Evolutionary conservation across 2,113 vertebrate genomes (phyloP), one percentile per base, ranked within the genome.

Genomic region (Calyptommatus sinebrachiatus): DNA sequence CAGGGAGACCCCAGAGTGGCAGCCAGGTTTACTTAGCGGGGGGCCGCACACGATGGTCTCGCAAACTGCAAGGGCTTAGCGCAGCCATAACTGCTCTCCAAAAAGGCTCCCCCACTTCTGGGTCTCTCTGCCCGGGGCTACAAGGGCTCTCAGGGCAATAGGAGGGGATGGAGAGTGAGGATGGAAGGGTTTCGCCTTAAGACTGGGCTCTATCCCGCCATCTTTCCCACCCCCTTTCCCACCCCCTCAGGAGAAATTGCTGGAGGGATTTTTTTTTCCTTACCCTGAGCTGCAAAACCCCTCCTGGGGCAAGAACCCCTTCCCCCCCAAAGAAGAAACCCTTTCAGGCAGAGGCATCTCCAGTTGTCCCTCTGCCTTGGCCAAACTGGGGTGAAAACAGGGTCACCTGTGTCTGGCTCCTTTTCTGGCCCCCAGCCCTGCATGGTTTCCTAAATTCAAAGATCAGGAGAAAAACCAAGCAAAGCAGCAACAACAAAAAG

Each of bases 11-110:
- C 95, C 90, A 92, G 94, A 94, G 93, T 93, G 94, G 94, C 92
- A 29, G 66, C 66, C 48, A 48, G 61, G n/a, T 95, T 94, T 94
- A 94, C 94, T 93, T 90, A 95, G 96, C 12, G 65, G n/a, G 69
- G 41, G 70, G 70, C 22, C 24, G 48, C 46, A 63, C 92, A 92
- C 88, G 92, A 93, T 94, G 92, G 65, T 66, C 65, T 66, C 65
- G 28, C 29, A 41, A 74, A 96, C 94, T 94, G 95, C 92, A 94
- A 95, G 95, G 94, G 90, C 91, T 29, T 91, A 93, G 93, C 91
- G 79, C 95, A 96, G 96, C 96, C 94, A 92, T 95, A 95, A 94
- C 95, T 95, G 97, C 96, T 95, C 96, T 97, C 96, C 95, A 93
- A 94, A 96, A 94, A 88, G 82, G 88, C 87, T 77, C 84, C 87